Percentiles rank a stretch among this genome's conserved stretches.
phyloP scores from a whole-genome alignment of 2,797 vertebrate genomes.

The Lepilemur septentrionalis region DNA sequence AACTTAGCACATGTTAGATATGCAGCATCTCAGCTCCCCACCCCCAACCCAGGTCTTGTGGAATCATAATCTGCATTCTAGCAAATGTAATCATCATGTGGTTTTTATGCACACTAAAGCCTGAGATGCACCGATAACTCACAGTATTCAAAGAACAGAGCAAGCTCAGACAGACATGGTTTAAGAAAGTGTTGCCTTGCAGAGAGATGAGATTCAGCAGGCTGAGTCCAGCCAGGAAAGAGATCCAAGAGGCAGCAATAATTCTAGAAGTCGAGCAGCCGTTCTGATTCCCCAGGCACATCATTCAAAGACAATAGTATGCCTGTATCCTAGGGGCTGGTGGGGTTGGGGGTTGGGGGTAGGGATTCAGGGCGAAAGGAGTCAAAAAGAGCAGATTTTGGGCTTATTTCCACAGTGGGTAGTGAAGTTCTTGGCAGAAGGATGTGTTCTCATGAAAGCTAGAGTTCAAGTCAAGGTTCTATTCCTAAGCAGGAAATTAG shows the following conservation, averaged over 20 bases:
- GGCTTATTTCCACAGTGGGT: background rate
- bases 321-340: background rate
- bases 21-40: background rate
- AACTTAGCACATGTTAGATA: background rate
- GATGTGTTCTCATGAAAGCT: background rate
- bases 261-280: background rate
- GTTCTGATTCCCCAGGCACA: background rate
- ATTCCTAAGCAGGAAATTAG: background rate
- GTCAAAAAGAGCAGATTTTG: background rate
- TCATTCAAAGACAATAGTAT: too few relatives aligned
- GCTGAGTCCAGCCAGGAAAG: background rate
- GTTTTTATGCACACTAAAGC: background rate
- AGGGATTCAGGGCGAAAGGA: too few relatives aligned
- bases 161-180: background rate
- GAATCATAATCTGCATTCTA: background rate
- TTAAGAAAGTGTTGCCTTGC: background rate
- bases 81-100: background rate
- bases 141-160: background rate
- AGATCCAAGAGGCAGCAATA: background rate
- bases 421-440: background rate
- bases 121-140: background rate
- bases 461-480: background rate
- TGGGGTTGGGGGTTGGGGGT: background rate
- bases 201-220: background rate
- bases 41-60: rapidly evolving